A percentile compares a stretch with the other conserved stretches of the same genome.
Evolutionary conservation across 2,888 invertebrate genomes (phyloP).

Genomic region (Caradrina clavipalpis): DNA sequence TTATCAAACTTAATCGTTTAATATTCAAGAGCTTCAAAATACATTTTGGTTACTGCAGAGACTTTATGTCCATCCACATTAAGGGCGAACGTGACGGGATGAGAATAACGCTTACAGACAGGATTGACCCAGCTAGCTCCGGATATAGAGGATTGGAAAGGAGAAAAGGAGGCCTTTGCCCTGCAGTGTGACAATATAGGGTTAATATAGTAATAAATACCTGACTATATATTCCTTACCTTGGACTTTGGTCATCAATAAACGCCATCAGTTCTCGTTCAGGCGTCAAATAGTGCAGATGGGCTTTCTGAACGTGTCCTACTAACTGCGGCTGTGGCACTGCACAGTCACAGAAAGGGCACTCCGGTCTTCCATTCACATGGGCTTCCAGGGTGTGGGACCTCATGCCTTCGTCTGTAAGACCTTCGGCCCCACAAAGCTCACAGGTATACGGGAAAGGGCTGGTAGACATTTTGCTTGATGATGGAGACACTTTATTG

Average conservation of each 20-base stretch:
- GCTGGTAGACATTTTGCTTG: conserved; percentile 82
- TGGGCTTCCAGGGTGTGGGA: conserved; percentile 95
- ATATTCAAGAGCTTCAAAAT: too few relatives aligned
- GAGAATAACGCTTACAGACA: too few relatives aligned
- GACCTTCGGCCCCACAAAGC: conserved; percentile 96
- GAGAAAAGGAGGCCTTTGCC: too few relatives aligned
- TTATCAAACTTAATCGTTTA: too few relatives aligned
- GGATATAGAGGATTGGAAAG: too few relatives aligned
- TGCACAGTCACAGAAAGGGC: conserved; percentile 95
- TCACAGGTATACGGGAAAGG: conserved; percentile 93
- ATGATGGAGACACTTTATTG: conserved; percentile 53
- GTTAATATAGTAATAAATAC: too few relatives aligned
- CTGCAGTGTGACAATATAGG: too few relatives aligned
- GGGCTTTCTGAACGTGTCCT: conserved; percentile 95
- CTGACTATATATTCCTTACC: conserved; percentile 71
- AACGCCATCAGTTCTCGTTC: conserved; percentile 95
- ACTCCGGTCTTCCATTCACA: conserved; percentile 94
- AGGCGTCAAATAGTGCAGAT: conserved; percentile 95
- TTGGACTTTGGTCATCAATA: conserved; percentile 93
- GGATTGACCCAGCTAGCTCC: too few relatives aligned
- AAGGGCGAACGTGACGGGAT: too few relatives aligned
- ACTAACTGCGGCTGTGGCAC: conserved; percentile 94
- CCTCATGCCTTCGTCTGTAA: conserved; percentile 95
- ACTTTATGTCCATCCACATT: too few relatives aligned
- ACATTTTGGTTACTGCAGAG: too few relatives aligned